phyloP scores from a whole-genome alignment of 1,140 invertebrate species.

The Medauroidea extradentata region DNA sequence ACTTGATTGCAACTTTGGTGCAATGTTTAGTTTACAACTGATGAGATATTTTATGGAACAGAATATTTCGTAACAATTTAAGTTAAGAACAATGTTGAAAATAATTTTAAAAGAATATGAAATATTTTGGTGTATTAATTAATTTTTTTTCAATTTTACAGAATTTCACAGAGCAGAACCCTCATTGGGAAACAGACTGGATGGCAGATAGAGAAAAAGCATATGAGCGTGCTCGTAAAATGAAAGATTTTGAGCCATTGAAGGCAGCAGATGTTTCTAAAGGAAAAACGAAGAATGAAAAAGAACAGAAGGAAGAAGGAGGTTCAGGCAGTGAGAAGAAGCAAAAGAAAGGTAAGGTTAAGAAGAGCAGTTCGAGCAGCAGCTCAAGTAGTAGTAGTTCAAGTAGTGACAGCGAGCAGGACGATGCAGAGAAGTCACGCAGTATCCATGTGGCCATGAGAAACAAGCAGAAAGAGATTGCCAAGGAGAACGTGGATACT shows the following conservation, averaged over 20 bases:
- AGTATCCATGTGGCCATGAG: slow-evolving; percentile 65
- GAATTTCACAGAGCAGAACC: slow-evolving; percentile 74
- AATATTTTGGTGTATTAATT: neutral
- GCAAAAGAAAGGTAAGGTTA: slow-evolving; percentile 44
- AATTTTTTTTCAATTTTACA: slow-evolving; percentile 37
- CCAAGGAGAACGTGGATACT: neutral
- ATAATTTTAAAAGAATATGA: too few relatives aligned
- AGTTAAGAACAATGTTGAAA: too few relatives aligned
- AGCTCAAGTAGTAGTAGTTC: slow-evolving; percentile 40
- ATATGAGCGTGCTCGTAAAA: slow-evolving; percentile 45
- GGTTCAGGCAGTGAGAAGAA: slow-evolving; percentile 20
- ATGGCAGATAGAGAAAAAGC: slow-evolving; percentile 72
- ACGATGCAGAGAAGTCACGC: slow-evolving; percentile 49
- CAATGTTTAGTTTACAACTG: too few relatives aligned
- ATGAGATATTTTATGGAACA: too few relatives aligned
- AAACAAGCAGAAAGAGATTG: slow-evolving; percentile 48
- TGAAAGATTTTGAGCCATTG: slow-evolving; percentile 20
- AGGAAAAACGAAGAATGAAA: slow-evolving; percentile 22
- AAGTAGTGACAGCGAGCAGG: slow-evolving; percentile 45
- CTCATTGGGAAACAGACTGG: slow-evolving; percentile 81
- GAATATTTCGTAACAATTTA: too few relatives aligned
- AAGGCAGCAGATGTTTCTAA: neutral
- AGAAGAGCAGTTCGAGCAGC: slow-evolving; percentile 41
- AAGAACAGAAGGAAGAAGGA: slow-evolving; percentile 25
- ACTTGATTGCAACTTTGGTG: too few relatives aligned